These are phyloP conservation scores for Ophraella communa DNA, from an alignment of 2,888 invertebrate species.

Conservation along the genomic window DNA sequence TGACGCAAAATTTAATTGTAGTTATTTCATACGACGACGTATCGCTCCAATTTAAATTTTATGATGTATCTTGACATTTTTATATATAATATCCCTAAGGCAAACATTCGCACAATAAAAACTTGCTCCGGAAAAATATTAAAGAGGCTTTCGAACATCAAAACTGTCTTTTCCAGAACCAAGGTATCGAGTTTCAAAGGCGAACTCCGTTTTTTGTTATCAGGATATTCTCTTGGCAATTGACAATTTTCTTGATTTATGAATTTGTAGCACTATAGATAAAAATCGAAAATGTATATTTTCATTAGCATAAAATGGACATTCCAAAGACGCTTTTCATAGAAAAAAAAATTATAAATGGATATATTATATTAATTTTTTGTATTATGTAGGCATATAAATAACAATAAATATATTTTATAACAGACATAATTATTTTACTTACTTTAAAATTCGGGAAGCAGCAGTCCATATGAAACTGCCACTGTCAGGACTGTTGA, in stretches of 20 bases:
- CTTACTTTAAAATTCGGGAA: too few relatives aligned
- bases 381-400: too few relatives aligned
- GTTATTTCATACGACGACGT: neutral
- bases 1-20: neutral
- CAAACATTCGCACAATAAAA: slow-evolving; percentile 16
- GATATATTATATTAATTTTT: too few relatives aligned
- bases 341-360: too few relatives aligned
- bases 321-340: neutral
- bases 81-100: slow-evolving; percentile 15
- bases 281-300: neutral
- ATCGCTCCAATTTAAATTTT: neutral
- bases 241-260: neutral
- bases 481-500: too few relatives aligned
- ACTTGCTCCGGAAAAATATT: slow-evolving; percentile 10
- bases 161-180: slow-evolving; percentile 16
- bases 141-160: slow-evolving; percentile 9
- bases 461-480: too few relatives aligned
- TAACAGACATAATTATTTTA: too few relatives aligned
- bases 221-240: neutral
- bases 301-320: neutral
- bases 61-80: slow-evolving; percentile 10
- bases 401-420: too few relatives aligned
- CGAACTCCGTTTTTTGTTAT: neutral
- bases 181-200: neutral
- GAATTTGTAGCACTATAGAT: neutral